These are phyloP conservation scores for Hypothenemus hampei DNA, from an alignment of 1,140 invertebrate species.

Conservation along the genomic window DNA sequence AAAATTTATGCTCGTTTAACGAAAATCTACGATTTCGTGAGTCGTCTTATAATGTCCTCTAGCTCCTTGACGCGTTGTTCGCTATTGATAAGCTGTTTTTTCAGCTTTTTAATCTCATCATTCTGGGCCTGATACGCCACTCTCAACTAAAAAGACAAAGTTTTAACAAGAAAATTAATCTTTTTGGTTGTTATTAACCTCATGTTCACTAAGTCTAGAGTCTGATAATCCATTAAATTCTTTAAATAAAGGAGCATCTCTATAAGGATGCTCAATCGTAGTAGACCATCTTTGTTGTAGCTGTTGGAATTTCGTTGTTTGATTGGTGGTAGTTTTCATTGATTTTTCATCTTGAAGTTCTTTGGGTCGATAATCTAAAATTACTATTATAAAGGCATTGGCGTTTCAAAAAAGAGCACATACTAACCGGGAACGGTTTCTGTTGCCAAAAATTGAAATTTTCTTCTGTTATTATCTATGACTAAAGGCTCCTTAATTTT, in stretches of 20 bases:
- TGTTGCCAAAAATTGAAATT: slow-evolving; percentile 77
- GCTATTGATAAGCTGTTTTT: slow-evolving; percentile 68
- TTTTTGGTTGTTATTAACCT: slow-evolving; percentile 42
- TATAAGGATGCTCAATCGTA: slow-evolving; percentile 48
- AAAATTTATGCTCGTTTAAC: background rate
- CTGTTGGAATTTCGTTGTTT: slow-evolving; percentile 71
- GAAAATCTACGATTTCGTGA: slow-evolving; percentile 30
- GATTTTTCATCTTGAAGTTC: slow-evolving; percentile 56
- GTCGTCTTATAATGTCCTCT: slow-evolving; percentile 62
- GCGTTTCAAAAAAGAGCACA: background rate
- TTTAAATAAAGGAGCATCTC: slow-evolving; percentile 52
- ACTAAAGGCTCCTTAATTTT: slow-evolving; percentile 40
- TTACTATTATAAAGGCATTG: too few species aligned
- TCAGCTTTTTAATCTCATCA: slow-evolving; percentile 70
- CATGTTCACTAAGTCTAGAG: slow-evolving; percentile 53
- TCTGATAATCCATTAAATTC: slow-evolving; percentile 51
- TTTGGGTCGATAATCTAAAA: slow-evolving; percentile 65
- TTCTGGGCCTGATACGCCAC: slow-evolving; percentile 67
- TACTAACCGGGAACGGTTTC: slow-evolving; percentile 62
- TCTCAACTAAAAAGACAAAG: slow-evolving; percentile 56
- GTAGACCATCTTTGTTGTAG: slow-evolving; percentile 69
- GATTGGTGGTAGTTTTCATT: slow-evolving; percentile 68
- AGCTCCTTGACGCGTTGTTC: slow-evolving; percentile 72
- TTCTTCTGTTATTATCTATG: slow-evolving; percentile 69
- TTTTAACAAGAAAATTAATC: background rate